Evolutionary conservation across 2,113 vertebrate species (phyloP).

Genomic region (Vicugna pacos): DNA sequence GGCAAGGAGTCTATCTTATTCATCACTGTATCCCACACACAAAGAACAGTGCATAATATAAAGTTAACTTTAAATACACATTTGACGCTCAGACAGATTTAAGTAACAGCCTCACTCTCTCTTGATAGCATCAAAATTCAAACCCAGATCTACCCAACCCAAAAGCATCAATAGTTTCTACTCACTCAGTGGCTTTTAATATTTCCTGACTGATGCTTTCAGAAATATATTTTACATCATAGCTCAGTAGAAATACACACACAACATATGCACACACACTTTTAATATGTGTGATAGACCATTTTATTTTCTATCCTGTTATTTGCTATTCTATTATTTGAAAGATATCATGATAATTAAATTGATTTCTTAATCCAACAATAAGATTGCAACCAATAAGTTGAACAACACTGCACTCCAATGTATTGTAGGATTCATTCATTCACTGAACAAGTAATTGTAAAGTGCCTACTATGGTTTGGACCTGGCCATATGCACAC

Average conservation of each 20-base stretch:
- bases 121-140: neutral
- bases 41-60: neutral
- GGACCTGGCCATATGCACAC: neutral
- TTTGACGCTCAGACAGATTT: neutral
- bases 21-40: too few relatives aligned
- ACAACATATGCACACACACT: neutral
- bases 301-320: neutral
- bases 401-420: neutral
- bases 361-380: neutral
- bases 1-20: too few relatives aligned
- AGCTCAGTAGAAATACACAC: neutral
- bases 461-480: neutral
- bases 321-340: constrained; percentile 7
- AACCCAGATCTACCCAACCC: neutral
- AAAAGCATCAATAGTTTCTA: neutral
- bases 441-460: neutral
- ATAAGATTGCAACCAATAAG: neutral
- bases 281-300: neutral
- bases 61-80: neutral
- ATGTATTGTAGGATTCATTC: neutral
- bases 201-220: neutral
- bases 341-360: neutral
- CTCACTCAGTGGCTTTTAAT: neutral
- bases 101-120: neutral
- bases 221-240: neutral